Base-by-base conservation (phyloP, 2,888 invertebrate species). In the Pemphredon lugubris region DNA sequence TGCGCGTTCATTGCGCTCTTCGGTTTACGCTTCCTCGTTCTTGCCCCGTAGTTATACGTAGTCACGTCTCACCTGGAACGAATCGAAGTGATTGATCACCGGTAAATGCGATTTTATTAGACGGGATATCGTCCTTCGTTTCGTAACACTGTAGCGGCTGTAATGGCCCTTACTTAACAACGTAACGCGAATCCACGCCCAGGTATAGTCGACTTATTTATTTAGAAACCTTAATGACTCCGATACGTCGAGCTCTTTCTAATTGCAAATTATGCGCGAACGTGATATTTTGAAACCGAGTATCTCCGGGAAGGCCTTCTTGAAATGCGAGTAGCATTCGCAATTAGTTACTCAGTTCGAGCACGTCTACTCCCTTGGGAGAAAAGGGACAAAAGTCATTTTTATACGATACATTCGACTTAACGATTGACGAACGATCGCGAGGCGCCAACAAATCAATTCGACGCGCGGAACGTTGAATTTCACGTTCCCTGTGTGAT, bases 101-200 rank as follows among this genome's bases (percentile, higher is more conserved):
- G 65, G 48, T 9, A 65, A 55, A 58, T 59, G 54, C 42, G 26
- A 70, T 66, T 70, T 77, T 70, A 66, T 73, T 47, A 23, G 13
- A 48, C 21, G 30, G 40, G 26, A 59, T 34, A 30, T n/a, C 40
- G 9, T 34, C 6, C 23, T 40, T 45, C 13, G 0, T 48, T 40
- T 9, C 2, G 11, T 40, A 48, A 59, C 48, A 26, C 7, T 1
- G 34, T 1, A n/a, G n/a, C 5, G 14, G 0, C 16, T 9, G 16
- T 16, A 48, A 48, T 48, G 14, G 13, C 16, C 2, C 20, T 34
- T 48, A 16, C 40, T 67, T 67, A 54, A 54, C 53, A 34, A 18
- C 26, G 16, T 32, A 47, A 53, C 11, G 18, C 26, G 18, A 39
- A 14, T 34, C 34, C 32, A 13, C 34, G n/a, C n/a, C 20, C 23